Evolutionary conservation across 2,888 invertebrate species (phyloP).

Genomic region (Nemoura dubitans): DNA sequence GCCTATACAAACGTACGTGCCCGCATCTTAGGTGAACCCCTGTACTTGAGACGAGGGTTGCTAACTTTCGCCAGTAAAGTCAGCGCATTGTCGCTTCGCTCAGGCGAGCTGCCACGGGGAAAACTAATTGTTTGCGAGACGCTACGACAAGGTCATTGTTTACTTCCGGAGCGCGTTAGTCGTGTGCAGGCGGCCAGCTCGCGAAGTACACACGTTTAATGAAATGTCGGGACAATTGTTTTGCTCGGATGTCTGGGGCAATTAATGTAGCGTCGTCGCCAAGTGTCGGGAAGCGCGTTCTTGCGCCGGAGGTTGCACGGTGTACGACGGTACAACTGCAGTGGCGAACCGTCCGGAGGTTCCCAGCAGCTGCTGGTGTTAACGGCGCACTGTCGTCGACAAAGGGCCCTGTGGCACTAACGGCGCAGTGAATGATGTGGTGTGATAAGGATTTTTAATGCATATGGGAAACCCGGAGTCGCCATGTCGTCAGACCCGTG

Average conservation of each 20-base stretch:
- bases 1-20: not conserved
- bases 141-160: constrained; percentile 4
- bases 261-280: not conserved
- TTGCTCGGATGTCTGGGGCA: not conserved
- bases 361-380: not conserved
- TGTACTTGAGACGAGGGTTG: not conserved
- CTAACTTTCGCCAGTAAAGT: not conserved
- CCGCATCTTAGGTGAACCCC: not conserved
- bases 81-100: not conserved
- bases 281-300: not conserved
- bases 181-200: not conserved
- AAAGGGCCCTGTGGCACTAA: too few relatives aligned
- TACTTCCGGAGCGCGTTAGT: not conserved
- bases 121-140: constrained; percentile 25
- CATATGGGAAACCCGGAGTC: too few relatives aligned
- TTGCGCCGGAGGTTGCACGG: not conserved
- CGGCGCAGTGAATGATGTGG: too few relatives aligned
- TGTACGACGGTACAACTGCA: too few relatives aligned
- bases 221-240: constrained; percentile 23
- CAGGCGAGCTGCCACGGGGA: not conserved
- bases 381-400: too few relatives aligned
- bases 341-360: not conserved
- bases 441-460: too few relatives aligned
- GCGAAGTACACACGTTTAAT: not conserved
- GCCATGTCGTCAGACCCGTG: too few relatives aligned